phyloP scores from a whole-genome alignment of 2,888 invertebrate species.

The Acanthosepion esculentum region DNA sequence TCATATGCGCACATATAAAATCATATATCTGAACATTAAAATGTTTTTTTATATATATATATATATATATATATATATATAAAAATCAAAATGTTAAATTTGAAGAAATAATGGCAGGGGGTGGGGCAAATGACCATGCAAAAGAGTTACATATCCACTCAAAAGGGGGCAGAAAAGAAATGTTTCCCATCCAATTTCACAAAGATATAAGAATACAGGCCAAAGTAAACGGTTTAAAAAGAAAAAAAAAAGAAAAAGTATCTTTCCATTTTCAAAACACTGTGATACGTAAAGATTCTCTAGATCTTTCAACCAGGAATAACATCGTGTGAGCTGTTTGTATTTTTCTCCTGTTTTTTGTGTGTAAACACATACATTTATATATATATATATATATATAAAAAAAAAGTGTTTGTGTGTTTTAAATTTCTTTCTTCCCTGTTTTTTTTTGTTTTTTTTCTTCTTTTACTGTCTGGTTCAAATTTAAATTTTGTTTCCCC shows the following conservation, averaged over 20 bases:
- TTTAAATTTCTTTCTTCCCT: too few relatives aligned
- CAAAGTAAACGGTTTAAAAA: neutral
- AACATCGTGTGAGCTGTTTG: neutral
- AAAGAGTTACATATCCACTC: neutral
- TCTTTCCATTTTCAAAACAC: constrained; percentile 14
- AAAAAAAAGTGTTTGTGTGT: too few relatives aligned
- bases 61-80: neutral
- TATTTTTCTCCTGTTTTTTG: neutral
- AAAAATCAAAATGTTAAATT: neutral
- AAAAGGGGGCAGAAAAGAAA: neutral
- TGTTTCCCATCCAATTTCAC: neutral
- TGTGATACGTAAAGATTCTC: constrained; percentile 15
- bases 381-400: too few relatives aligned
- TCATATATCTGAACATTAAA: neutral
- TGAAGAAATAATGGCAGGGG: neutral
- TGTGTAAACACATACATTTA: too few relatives aligned
- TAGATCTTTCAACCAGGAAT: neutral
- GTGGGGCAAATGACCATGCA: neutral
- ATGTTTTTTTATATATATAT: neutral
- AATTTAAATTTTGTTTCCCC: neutral
- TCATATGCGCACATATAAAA: constrained; percentile 25
- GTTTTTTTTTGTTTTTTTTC: too few relatives aligned
- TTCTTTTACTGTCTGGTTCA: neutral
- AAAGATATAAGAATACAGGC: neutral
- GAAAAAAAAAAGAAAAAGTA: neutral